These are phyloP conservation scores for Sebastes nivosus DNA, from an alignment of 2,797 vertebrate species.

Conservation along the genomic window DNA sequence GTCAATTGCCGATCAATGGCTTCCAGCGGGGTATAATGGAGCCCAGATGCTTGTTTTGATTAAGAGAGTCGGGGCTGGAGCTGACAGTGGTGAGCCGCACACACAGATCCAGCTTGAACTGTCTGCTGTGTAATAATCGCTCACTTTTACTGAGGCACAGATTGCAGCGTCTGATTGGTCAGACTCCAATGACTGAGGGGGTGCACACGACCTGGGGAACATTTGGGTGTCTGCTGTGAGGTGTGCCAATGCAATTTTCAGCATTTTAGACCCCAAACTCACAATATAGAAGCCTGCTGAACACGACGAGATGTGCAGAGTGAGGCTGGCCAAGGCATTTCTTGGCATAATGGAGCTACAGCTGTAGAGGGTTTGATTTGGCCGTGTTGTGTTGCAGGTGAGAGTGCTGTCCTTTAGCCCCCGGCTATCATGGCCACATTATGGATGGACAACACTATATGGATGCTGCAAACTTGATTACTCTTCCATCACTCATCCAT, in stretches of 20 bases:
- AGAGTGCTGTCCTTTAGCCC: slow-evolving; percentile 35
- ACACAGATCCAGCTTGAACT: slow-evolving; percentile 55
- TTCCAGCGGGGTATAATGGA: slow-evolving; percentile 68
- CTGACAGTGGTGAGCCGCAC: slow-evolving; percentile 61
- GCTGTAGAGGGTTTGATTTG: slow-evolving; percentile 63
- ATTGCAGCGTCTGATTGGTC: slow-evolving; percentile 66
- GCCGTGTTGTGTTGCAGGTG: slow-evolving; percentile 45
- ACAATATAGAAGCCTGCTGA: slow-evolving; percentile 42
- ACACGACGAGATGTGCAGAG: slow-evolving; percentile 42
- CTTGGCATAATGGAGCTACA: slow-evolving; percentile 45
- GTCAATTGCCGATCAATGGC: slow-evolving; percentile 70
- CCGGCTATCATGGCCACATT: neutral
- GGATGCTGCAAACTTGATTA: slow-evolving; percentile 5
- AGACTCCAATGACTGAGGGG: slow-evolving; percentile 57
- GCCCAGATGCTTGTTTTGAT: slow-evolving; percentile 80
- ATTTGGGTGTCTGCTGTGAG: slow-evolving; percentile 45
- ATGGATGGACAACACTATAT: neutral
- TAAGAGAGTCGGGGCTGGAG: slow-evolving; percentile 69
- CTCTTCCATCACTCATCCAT: neutral
- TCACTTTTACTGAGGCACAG: slow-evolving; percentile 66
- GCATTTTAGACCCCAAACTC: slow-evolving; percentile 60
- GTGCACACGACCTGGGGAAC: slow-evolving; percentile 14
- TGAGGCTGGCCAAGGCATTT: slow-evolving; percentile 36
- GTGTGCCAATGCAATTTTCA: slow-evolving; percentile 64
- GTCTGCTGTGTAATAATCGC: slow-evolving; percentile 67